Conservation (phyloP, 2,797 vertebrate genomes). For the Lacerta bilineata region DNA sequence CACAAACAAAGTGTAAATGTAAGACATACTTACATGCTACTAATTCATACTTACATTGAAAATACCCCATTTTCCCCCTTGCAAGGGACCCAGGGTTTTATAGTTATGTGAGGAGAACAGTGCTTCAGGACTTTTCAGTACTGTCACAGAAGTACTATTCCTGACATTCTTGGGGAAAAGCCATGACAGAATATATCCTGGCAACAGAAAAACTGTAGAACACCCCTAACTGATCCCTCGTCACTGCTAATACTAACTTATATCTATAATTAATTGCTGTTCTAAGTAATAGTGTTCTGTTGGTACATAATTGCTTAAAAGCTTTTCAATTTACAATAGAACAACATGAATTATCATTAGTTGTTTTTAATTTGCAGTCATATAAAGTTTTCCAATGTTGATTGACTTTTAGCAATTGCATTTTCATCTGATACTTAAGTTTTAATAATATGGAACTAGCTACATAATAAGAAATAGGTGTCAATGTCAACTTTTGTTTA, state of each 20-base stretch:
- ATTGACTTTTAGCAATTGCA: neutral
- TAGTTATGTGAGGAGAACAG: neutral
- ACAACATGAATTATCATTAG: conserved; percentile 2
- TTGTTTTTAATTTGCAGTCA: conserved; percentile 24
- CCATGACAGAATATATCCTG: neutral
- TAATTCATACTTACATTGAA: neutral
- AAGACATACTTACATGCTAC: neutral
- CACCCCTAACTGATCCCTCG: neutral
- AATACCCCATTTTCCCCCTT: neutral
- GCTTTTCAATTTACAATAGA: conserved; percentile 15
- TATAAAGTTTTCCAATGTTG: rapidly evolving
- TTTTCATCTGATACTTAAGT: neutral
- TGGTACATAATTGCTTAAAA: neutral
- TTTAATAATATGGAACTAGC: neutral
- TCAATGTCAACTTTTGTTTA: neutral
- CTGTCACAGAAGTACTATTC: conserved; percentile 4
- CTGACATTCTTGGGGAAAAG: neutral
- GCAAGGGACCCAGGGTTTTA: neutral
- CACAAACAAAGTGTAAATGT: neutral
- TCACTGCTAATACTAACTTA: neutral
- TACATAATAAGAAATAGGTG: rapidly evolving
- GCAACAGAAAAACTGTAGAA: neutral
- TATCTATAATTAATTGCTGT: conserved; percentile 14
- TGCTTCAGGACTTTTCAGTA: neutral
- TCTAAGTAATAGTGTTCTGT: neutral